Evolutionary conservation across 2,797 vertebrate genomes (phyloP), one percentile per base, ranked within the genome.

Genomic region (Eulemur albifrons): DNA sequence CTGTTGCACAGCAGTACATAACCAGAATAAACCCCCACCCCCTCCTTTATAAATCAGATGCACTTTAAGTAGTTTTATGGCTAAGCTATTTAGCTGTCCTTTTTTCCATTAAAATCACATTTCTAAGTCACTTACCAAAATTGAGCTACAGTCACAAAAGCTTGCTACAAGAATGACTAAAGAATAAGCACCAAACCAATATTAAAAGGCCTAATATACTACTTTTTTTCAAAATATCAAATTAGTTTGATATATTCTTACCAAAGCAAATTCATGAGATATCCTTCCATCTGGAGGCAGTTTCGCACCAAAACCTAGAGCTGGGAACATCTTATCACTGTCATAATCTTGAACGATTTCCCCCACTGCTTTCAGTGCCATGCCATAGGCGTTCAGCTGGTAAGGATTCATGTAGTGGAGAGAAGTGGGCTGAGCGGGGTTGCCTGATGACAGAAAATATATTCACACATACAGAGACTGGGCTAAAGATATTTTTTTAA

Each of bases 331-430:
- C 98, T 99, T 99, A 95, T 99, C 99, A 69, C 99, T 99, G 98
- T 99, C 99, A 48, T 99, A 99, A 98, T 99, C 99, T 98, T 99
- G 99, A 98, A 99, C 99, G 89, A 99, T 99, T 98, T 99, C 99
- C 59, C 99, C 99, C 2, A 99, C 99, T 2, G 99, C 99, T 97
- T 99, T 99, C 95, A 99, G 98, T 3, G 99, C 99, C 99, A 99
- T 99, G 52, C 99, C 99, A 48, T 99, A 99, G 94, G 99, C 99
- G 48, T 99, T 99, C 92, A 99, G 98, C 97, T 99, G 99, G 98
- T 99, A 99, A 30, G 99, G 99, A 96, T 99, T 99, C 99, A 99
- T 99, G 98, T 99, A 99, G 98, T 99, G 99, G 90, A 99, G 99
- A 0, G 99, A 99, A 40, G 99, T 99, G 92, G 99, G 99, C 97